Percentiles rank a stretch among this genome's conserved stretches.
These are phyloP conservation scores for Silurus aristotelis DNA, from an alignment of 2,797 vertebrate species.

Conservation along the genomic window DNA sequence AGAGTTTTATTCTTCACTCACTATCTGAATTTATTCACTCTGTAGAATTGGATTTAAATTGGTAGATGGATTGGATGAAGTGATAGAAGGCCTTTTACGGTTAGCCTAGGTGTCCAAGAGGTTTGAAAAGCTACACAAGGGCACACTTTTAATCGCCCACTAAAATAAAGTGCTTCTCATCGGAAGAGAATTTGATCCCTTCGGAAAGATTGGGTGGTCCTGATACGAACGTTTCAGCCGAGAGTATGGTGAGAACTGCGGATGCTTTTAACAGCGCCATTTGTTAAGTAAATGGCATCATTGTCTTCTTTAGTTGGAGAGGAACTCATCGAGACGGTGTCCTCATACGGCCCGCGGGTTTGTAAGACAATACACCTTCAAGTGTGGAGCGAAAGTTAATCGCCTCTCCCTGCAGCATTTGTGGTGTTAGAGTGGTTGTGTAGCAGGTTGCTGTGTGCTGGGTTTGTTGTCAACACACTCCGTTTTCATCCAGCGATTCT, in stretches of 20 bases:
- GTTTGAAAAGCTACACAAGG: conserved; percentile 16
- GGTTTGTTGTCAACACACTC: conserved; percentile 53
- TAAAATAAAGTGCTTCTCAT: conserved; percentile 32
- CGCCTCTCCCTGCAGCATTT: conserved; percentile 37
- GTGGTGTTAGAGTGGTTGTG: conserved; percentile 55
- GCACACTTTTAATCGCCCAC: conserved; percentile 18
- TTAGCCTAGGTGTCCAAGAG: conserved; percentile 20
- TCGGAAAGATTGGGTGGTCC: background rate
- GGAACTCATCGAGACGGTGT: conserved; percentile 25
- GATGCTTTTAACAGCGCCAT: conserved; percentile 14
- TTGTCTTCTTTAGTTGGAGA: conserved; percentile 41
- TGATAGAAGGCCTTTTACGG: background rate
- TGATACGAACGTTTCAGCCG: background rate
- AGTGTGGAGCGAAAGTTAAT: conserved; percentile 46
- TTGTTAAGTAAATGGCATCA: conserved; percentile 47
- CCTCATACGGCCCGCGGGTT: conserved; percentile 35
- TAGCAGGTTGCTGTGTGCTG: conserved; percentile 8
- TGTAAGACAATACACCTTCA: conserved; percentile 53
- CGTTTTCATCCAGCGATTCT: conserved; percentile 41
- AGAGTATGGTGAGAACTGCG: conserved; percentile 18
- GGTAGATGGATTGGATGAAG: background rate
- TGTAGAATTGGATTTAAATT: background rate
- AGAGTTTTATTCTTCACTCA: background rate
- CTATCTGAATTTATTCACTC: background rate
- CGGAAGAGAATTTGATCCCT: conserved; percentile 17